Evolutionary conservation across 2,888 invertebrate genomes (phyloP), one percentile per base, ranked within the genome.

Genomic region (Polydrusus cervinus): DNA sequence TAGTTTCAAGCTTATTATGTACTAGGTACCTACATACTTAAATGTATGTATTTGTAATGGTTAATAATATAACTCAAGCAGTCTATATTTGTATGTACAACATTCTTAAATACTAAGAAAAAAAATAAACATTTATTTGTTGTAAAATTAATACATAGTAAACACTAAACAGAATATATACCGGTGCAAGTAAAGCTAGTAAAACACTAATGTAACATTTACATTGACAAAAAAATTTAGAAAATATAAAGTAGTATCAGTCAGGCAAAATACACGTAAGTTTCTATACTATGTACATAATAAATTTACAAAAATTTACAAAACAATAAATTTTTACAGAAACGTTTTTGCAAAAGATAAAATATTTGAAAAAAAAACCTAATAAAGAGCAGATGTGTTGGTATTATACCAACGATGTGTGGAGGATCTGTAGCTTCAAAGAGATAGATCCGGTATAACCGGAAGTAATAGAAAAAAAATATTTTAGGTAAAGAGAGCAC

Each of bases 231-330:
- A 67, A 67, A 51, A 66, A 38, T 55, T 55, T 34, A 20, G 40
- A 20, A 34, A 60, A 69, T 51, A 62, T 51, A 62, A 60, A 34
- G 64, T 60, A 73, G 51, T 79, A 80, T 83, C 81, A 82, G 82
- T 82, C 82, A 79, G 82, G 80, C 75, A 78, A 80, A 81, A 81
- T 80, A 82, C 79, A 81, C 72, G 79, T 79, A 51, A 47, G 25
- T 74, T 68, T 74, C 73, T 82, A 79, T 81, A 81, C 79, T 83
- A 83, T 84, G 76, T 83, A 82, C 83, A 83, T 78, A 82, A 83
- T 80, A 80, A 78, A 78, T 73, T 76, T 79, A 82, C 81, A 81
- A 80, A 82, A 82, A 79, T 81, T 79, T 82, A 82, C 82, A 82
- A 78, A 81, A 78, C 38, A 30, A 70, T 47, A 70, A 45, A 66